Conservation (phyloP, 2,113 vertebrate genomes). For the Corythoichthys haematopterus region DNA sequence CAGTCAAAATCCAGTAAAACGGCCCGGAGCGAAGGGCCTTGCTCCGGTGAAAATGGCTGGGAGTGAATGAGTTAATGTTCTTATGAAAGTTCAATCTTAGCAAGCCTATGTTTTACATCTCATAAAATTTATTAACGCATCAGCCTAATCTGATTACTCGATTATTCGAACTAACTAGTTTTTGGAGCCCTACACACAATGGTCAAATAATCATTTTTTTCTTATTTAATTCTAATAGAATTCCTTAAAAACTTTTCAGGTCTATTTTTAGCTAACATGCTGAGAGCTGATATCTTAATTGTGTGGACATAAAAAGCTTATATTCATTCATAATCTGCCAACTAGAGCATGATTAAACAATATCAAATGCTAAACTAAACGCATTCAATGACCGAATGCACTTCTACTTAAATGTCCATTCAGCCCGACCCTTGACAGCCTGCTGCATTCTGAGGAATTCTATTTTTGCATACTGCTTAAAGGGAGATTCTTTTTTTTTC, state of each 20-base stretch:
- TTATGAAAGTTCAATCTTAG: no score
- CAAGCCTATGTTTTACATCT: no score
- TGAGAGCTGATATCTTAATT: slow-evolving; percentile 21
- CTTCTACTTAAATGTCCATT: slow-evolving; percentile 16
- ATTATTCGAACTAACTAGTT: no score
- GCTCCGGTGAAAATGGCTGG: no score
- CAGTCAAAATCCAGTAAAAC: no score
- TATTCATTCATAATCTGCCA: slow-evolving; percentile 42
- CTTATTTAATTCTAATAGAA: neutral
- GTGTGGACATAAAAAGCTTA: slow-evolving; percentile 34
- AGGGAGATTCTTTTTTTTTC: neutral
- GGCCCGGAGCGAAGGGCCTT: no score
- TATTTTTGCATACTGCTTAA: slow-evolving; percentile 3
- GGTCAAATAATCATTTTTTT: neutral
- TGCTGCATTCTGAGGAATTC: neutral
- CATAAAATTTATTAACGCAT: no score
- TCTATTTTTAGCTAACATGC: neutral
- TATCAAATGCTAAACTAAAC: slow-evolving; percentile 37
- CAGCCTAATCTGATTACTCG: no score
- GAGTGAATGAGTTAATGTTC: no score
- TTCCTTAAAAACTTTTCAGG: neutral
- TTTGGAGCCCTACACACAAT: neutral
- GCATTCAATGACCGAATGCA: slow-evolving; percentile 21
- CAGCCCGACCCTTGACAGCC: slow-evolving; percentile 11
- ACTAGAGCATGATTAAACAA: slow-evolving; percentile 52